phyloP scores from a whole-genome alignment of 2,113 vertebrate genomes.

The Lampris incognitus region DNA sequence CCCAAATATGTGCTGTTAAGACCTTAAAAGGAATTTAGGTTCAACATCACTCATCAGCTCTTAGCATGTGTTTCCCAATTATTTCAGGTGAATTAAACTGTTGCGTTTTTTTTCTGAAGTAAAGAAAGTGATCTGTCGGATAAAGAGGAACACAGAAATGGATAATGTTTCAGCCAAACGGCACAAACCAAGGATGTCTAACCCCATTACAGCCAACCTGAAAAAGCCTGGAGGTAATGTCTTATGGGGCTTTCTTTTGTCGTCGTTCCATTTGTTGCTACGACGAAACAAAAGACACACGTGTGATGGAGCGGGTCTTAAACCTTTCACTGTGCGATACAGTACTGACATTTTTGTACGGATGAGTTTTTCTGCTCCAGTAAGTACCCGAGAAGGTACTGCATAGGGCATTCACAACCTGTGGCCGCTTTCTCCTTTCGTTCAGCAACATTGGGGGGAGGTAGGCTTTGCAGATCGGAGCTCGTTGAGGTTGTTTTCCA shows the following conservation, averaged over 20 bases:
- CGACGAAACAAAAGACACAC: constrained; percentile 7
- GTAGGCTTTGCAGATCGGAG: not conserved
- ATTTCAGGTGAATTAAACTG: too few relatives aligned
- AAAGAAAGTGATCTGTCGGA: constrained; percentile 3
- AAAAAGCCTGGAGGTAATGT: constrained; percentile 6
- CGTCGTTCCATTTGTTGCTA: not conserved
- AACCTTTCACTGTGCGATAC: constrained; percentile 22
- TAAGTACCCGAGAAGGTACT: constrained; percentile 40
- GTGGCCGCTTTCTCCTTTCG: constrained; percentile 2
- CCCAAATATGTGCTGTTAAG: not conserved
- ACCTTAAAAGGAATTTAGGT: not conserved
- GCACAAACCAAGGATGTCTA: constrained; percentile 1
- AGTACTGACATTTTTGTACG: constrained; percentile 1
- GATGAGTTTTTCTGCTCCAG: constrained; percentile 30
- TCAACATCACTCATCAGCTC: not conserved
- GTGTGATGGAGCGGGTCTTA: constrained; percentile 5
- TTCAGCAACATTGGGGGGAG: constrained; percentile 8
- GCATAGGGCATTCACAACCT: constrained; percentile 51
- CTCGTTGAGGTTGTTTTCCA: constrained; percentile 13
- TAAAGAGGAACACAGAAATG: constrained; percentile 7
- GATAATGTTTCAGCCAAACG: constrained; percentile 43
- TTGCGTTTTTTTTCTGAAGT: not conserved
- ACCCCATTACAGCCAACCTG: not conserved
- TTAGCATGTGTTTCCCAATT: not conserved
- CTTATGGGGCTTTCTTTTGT: not conserved